phyloP scores from a whole-genome alignment of 2,113 vertebrate genomes.

The Jacana jacana region DNA sequence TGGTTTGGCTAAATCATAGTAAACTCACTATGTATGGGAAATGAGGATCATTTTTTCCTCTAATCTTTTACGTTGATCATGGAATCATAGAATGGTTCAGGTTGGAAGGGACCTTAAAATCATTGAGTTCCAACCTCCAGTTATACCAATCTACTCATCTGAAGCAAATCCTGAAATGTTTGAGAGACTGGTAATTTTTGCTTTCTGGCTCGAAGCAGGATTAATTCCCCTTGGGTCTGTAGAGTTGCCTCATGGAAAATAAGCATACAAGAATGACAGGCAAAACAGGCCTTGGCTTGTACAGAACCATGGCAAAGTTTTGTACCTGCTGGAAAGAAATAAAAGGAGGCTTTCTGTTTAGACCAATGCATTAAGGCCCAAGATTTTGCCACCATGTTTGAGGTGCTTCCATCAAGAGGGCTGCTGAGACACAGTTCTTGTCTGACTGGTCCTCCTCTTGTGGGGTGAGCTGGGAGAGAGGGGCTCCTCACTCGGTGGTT shows the following conservation, averaged over 20 bases:
- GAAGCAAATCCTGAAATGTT: neutral
- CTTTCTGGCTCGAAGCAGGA: neutral
- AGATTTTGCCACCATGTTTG: neutral
- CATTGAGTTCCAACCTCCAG: too few relatives aligned
- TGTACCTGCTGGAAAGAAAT: neutral
- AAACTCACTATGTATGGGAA: neutral
- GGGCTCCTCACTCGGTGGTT: neutral
- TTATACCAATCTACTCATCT: neutral
- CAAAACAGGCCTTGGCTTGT: neutral
- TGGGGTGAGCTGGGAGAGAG: neutral
- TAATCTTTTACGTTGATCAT: neutral
- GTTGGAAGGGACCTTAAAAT: too few relatives aligned
- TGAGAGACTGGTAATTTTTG: neutral
- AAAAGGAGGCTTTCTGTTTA: neutral
- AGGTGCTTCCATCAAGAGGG: neutral
- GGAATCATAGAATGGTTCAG: too few relatives aligned
- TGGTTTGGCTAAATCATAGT: neutral
- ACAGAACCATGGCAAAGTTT: neutral
- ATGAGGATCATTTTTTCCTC: neutral
- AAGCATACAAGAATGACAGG: neutral
- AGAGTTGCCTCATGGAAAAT: neutral
- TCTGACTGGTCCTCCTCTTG: neutral
- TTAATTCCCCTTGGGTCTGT: neutral
- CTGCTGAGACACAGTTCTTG: neutral
- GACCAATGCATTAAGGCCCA: neutral